Conservation (phyloP, 2,888 invertebrate genomes). For the Selenia dentaria region DNA sequence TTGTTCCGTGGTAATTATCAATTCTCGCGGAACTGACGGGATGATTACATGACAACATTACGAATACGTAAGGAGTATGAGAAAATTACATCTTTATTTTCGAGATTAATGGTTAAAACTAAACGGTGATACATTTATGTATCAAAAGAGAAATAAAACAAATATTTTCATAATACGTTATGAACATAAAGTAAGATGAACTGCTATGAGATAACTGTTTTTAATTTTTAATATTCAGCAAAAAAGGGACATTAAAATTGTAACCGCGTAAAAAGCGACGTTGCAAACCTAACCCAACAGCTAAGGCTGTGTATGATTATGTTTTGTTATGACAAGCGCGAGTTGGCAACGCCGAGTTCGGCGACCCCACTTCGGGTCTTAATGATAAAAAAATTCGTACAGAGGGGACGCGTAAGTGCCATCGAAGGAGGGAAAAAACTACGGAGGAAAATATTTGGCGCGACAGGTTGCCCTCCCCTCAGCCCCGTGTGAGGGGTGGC, state of each 20-base stretch:
- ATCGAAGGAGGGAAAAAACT: slow-evolving; percentile 83
- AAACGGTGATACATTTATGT: too few relatives aligned
- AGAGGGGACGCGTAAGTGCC: slow-evolving; percentile 82
- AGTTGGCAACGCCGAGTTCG: slow-evolving; percentile 78
- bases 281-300: slow-evolving; percentile 52
- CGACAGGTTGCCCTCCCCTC: slow-evolving; percentile 76
- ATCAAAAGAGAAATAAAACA: too few relatives aligned
- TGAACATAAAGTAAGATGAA: not conserved
- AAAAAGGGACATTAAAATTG: slow-evolving; percentile 20
- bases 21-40: too few relatives aligned
- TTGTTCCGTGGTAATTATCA: too few relatives aligned
- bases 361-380: slow-evolving; percentile 81
- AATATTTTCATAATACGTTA: too few relatives aligned
- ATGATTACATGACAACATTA: too few relatives aligned
- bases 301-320: slow-evolving; percentile 67
- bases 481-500: slow-evolving; percentile 44
- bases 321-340: slow-evolving; percentile 82
- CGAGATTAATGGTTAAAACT: too few relatives aligned
- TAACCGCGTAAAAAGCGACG: slow-evolving; percentile 45
- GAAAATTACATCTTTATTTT: too few relatives aligned
- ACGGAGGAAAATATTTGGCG: slow-evolving; percentile 84
- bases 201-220: too few relatives aligned
- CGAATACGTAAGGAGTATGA: too few relatives aligned
- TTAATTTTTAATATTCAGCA: not conserved
- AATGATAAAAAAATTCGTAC: slow-evolving; percentile 85